These are phyloP conservation scores for Antennarius maculatus DNA, from an alignment of 2,797 vertebrate species.

Conservation along the genomic window DNA sequence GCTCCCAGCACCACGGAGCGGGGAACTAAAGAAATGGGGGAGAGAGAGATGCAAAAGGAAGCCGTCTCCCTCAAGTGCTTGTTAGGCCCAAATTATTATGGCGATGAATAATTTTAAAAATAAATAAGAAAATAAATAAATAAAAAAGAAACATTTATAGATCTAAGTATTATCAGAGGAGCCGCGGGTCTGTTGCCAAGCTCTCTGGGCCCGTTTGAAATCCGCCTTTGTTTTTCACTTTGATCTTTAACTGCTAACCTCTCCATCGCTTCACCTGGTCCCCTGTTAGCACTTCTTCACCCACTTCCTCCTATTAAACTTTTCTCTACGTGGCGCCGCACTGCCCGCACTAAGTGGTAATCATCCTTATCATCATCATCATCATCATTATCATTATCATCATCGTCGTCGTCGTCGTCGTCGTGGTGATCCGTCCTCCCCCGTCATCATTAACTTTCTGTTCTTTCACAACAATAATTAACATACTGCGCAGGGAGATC, in stretches of 20 bases:
- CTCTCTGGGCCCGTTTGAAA: slow-evolving; percentile 79
- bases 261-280: slow-evolving; percentile 77
- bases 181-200: slow-evolving; percentile 78
- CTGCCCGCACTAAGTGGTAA: slow-evolving; percentile 72
- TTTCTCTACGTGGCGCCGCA: slow-evolving; percentile 40
- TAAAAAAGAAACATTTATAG: slow-evolving; percentile 86
- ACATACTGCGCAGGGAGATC: slow-evolving; percentile 64
- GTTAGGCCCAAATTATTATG: slow-evolving; percentile 90
- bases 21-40: slow-evolving; percentile 76
- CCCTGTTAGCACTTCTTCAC: slow-evolving; percentile 55
- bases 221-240: slow-evolving; percentile 81
- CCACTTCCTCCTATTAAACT: slow-evolving; percentile 70
- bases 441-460: slow-evolving; percentile 62
- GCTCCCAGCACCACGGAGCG: slow-evolving; percentile 84
- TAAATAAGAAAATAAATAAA: slow-evolving; percentile 85
- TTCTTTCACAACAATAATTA: slow-evolving; percentile 70
- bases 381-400: slow-evolving; percentile 60
- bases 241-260: slow-evolving; percentile 85
- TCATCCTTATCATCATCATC: slow-evolving; percentile 55
- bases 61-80: slow-evolving; percentile 94
- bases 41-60: slow-evolving; percentile 79
- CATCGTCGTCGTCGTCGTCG: slow-evolving; percentile 61
- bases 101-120: slow-evolving; percentile 88
- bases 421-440: slow-evolving; percentile 34
- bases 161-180: slow-evolving; percentile 82